phyloP scores from a whole-genome alignment of 2,888 invertebrate genomes.

The Lasioglossum leucozonium region DNA sequence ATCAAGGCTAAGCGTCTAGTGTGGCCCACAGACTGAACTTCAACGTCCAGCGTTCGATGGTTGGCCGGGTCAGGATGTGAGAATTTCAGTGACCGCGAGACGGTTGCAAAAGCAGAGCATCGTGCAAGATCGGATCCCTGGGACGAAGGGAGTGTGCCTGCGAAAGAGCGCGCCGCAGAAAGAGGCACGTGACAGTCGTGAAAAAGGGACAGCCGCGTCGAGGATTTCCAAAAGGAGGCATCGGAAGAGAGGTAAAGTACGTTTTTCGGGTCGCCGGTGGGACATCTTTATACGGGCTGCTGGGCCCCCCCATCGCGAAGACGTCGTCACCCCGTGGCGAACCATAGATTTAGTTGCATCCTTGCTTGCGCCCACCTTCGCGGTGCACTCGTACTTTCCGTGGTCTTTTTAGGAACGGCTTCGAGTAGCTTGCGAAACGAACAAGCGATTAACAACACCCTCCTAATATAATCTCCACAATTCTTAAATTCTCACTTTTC shows the following conservation, averaged over 20 bases:
- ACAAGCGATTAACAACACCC: background rate
- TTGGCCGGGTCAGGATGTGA: no score
- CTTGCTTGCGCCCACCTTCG: constrained; percentile 58
- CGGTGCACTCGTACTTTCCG: constrained; percentile 34
- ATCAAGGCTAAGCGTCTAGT: constrained; percentile 82
- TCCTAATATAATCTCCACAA: no score
- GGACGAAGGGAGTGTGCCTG: constrained; percentile 1
- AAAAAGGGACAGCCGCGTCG: constrained; percentile 40
- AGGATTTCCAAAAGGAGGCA: constrained; percentile 40
- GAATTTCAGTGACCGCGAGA: background rate
- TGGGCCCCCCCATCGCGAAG: constrained; percentile 79
- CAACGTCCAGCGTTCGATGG: background rate
- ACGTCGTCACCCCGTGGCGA: constrained; percentile 82
- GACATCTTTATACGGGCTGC: constrained; percentile 80
- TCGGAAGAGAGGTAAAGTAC: constrained; percentile 68
- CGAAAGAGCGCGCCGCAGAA: constrained; percentile 20
- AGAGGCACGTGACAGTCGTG: constrained; percentile 60
- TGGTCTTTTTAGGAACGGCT: background rate
- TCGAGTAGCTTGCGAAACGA: constrained; percentile 8
- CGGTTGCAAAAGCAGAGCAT: background rate
- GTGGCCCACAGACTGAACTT: constrained; percentile 75
- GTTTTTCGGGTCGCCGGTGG: constrained; percentile 73
- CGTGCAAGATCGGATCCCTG: background rate
- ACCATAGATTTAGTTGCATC: constrained; percentile 79
- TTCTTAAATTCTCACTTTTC: no score